Base-by-base conservation (phyloP, 1,140 invertebrate genomes). In the Drosophila punjabiensis region DNA sequence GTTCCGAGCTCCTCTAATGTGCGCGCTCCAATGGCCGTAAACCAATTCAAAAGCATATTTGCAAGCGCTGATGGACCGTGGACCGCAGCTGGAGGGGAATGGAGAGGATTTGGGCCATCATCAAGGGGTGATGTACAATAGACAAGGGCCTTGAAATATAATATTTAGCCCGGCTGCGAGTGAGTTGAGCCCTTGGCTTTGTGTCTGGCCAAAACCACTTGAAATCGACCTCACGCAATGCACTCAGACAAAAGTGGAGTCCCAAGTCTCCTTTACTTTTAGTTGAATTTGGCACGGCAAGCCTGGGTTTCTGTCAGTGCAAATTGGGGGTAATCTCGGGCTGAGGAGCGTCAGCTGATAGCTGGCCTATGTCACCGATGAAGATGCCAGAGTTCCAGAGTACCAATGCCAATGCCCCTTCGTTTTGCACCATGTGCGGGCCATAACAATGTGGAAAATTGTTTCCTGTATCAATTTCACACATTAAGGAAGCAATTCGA, bases 391-490 rank as follows among this genome's bases (percentile, higher is more conserved):
- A 67, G 14, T 58, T 45, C 13, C 35, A 50, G 6, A 55, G n/a
- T 66, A 69, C 33, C 55, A 14, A 41, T 70, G 67, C 45, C 39
- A 20, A 20, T 55, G 69, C 59, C 32, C 53, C 59, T 47, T 30
- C 48, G 45, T 71, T 81, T 81, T 85, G 65, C 82, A 90, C 78
- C 86, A 90, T 91, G 80, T 91, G 88, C 81, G 83, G 66, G 81
- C 76, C 83, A 91, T 91, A 91, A 91, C 88, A 91, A 91, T 91
- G 89, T 84, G 88, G 88, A 91, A 91, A 91, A 91, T 91, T 91
- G 89, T 91, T 91, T 91, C 88, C 88, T 88, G 89, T 91, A 91
- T 91, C 89, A 91, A 91, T 91, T 91, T 91, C 84, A 91, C 89
- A 91, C 84, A 91, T 91, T 91, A 91, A 91, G 88, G 88, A 91